These are phyloP conservation scores for Crocuta crocuta DNA, from an alignment of 2,113 vertebrate genomes.

Conservation along the genomic window DNA sequence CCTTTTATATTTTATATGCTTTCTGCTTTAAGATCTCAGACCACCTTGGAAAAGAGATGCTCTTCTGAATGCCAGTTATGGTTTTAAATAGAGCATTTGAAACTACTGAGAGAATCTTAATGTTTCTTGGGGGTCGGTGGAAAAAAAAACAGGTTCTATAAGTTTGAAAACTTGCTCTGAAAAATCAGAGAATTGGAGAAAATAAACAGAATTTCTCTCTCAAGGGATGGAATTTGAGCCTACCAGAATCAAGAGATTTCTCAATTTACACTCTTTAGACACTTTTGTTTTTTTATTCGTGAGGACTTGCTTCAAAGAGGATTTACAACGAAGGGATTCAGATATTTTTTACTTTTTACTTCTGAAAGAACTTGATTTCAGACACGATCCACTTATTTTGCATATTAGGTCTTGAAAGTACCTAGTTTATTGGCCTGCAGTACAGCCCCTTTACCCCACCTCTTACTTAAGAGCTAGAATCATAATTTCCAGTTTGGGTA, in stretches of 20 bases:
- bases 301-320: not conserved
- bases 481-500: not conserved
- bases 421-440: not conserved
- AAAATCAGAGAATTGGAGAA: constrained; percentile 41
- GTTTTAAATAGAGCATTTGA: not conserved
- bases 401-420: not conserved
- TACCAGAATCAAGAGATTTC: not conserved
- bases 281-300: not conserved
- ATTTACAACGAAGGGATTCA: not conserved
- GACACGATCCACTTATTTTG: not conserved
- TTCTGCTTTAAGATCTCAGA: not conserved
- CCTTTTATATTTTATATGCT: not conserved
- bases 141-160: not conserved
- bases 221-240: not conserved
- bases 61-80: not conserved
- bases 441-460: not conserved
- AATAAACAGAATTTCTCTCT: not conserved
- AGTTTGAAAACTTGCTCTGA: constrained; percentile 24
- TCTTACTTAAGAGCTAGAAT: not conserved
- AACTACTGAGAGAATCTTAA: not conserved
- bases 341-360: not conserved
- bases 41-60: not conserved
- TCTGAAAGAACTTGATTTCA: constrained; percentile 51
- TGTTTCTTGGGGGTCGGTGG: not conserved
- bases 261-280: not conserved